Evolutionary conservation across 2,888 invertebrate species (phyloP).

Genomic region (Eristalinus aeneus): DNA sequence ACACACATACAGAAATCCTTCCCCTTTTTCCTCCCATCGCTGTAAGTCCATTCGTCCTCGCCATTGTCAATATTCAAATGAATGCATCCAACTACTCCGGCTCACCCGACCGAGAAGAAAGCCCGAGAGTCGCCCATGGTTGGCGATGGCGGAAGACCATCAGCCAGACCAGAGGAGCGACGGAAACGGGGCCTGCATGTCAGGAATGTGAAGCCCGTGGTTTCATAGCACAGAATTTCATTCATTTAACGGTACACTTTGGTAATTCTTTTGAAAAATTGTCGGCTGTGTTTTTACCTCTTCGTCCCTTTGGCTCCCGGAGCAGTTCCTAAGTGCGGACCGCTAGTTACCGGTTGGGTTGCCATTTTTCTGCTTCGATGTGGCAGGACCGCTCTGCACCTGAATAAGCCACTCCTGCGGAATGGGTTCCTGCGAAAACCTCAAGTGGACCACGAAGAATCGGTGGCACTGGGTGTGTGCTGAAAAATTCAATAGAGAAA

Average conservation of each 20-base stretch:
- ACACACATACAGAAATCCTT: constrained; percentile 7
- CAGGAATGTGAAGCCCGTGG: constrained; percentile 11
- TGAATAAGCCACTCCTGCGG: constrained; percentile 15
- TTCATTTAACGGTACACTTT: constrained; percentile 19
- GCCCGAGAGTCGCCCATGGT: not conserved
- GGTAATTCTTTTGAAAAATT: constrained; percentile 25
- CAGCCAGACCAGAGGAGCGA: not conserved
- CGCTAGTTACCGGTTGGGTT: constrained; percentile 36
- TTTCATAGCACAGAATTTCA: constrained; percentile 19
- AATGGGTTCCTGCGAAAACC: constrained; percentile 11
- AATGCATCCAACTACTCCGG: constrained; percentile 4
- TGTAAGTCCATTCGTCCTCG: constrained; percentile 21
- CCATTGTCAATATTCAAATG: constrained; percentile 46
- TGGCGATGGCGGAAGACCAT: not conserved
- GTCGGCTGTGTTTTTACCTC: not conserved
- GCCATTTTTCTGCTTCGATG: constrained; percentile 45
- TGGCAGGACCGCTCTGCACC: not conserved
- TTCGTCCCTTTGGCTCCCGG: not conserved
- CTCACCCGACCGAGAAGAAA: constrained; percentile 5
- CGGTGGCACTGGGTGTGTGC: not conserved
- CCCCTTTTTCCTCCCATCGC: not conserved
- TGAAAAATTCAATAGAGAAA: not conserved
- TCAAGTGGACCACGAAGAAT: not conserved
- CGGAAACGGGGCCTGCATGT: constrained; percentile 4
- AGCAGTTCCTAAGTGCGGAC: not conserved